Evolutionary conservation across 2,888 invertebrate genomes (phyloP).

Genomic region (Ornithoptera alexandrae): DNA sequence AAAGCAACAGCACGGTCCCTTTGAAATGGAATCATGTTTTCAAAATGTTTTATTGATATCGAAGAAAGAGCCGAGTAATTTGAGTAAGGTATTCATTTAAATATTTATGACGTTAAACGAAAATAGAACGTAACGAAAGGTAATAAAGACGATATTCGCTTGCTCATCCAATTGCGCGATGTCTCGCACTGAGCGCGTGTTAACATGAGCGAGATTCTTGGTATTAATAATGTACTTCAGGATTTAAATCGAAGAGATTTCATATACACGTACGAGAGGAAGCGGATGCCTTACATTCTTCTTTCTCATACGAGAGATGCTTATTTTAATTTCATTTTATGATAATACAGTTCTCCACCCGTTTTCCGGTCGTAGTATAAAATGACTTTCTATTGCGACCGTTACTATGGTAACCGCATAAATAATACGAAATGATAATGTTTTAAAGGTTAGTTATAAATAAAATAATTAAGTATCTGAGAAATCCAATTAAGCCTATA

Average conservation of each 20-base stretch:
- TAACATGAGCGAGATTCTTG: slow-evolving; percentile 32
- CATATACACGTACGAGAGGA: not conserved
- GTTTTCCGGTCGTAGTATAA: no score
- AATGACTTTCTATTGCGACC: no score
- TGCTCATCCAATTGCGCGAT: no score
- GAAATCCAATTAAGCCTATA: no score
- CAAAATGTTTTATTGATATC: slow-evolving; percentile 62
- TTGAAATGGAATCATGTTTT: slow-evolving; percentile 61
- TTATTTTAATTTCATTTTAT: no score
- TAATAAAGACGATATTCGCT: not conserved
- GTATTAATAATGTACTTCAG: slow-evolving; percentile 46
- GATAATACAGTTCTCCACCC: no score
- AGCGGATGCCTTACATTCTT: no score
- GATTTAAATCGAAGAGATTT: slow-evolving; percentile 34
- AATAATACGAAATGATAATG: no score
- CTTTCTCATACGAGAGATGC: no score
- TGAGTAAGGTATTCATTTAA: slow-evolving; percentile 47
- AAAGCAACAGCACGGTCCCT: slow-evolving; percentile 28
- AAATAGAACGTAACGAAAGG: slow-evolving; percentile 32
- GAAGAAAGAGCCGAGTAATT: slow-evolving; percentile 55
- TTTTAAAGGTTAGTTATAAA: no score
- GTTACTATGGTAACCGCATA: no score
- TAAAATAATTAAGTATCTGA: no score
- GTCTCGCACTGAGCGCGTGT: not conserved
- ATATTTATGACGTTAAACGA: slow-evolving; percentile 16